phyloP scores from a whole-genome alignment of 2,113 vertebrate species.

The Xiphophorus maculatus region DNA sequence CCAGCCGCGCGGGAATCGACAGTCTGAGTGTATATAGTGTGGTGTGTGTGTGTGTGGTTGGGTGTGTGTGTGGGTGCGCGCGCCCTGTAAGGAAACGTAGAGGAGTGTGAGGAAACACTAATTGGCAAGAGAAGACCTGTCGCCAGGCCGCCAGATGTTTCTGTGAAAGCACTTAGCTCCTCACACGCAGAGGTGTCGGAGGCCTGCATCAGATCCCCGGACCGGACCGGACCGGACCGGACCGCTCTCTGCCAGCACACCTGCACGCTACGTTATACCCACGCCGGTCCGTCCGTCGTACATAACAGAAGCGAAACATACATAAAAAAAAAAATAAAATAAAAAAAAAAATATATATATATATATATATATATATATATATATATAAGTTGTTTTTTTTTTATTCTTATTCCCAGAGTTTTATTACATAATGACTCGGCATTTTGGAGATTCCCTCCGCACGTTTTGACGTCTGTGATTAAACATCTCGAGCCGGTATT shows the following conservation, averaged over 20 bases:
- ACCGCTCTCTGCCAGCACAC: slow-evolving; percentile 43
- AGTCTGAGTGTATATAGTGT: slow-evolving; percentile 27
- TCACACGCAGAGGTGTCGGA: slow-evolving; percentile 58
- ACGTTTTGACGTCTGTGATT: not conserved
- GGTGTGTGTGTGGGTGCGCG: not conserved
- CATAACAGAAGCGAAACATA: not conserved
- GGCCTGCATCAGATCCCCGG: slow-evolving; percentile 39
- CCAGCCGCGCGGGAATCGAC: slow-evolving; percentile 50
- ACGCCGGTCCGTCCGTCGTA: not conserved
- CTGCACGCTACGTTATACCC: slow-evolving; percentile 24
- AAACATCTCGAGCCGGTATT: slow-evolving; percentile 1
- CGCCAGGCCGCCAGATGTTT: slow-evolving; percentile 67
- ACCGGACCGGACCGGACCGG: slow-evolving; percentile 8
- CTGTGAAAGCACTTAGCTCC: slow-evolving; percentile 59
- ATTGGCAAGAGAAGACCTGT: slow-evolving; percentile 65
- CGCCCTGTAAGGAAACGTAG: slow-evolving; percentile 14
- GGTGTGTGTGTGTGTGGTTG: slow-evolving; percentile 26
- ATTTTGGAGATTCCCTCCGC: slow-evolving; percentile 7
- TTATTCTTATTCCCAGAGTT: not conserved
- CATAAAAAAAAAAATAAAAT: not conserved
- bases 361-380: not conserved
- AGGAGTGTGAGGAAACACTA: slow-evolving; percentile 46
- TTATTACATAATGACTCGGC: slow-evolving; percentile 28
- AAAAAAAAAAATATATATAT: too few species aligned
- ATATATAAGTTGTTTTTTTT: not conserved